phyloP scores from a whole-genome alignment of 2,797 vertebrate species.

The Poecilia gillii region DNA sequence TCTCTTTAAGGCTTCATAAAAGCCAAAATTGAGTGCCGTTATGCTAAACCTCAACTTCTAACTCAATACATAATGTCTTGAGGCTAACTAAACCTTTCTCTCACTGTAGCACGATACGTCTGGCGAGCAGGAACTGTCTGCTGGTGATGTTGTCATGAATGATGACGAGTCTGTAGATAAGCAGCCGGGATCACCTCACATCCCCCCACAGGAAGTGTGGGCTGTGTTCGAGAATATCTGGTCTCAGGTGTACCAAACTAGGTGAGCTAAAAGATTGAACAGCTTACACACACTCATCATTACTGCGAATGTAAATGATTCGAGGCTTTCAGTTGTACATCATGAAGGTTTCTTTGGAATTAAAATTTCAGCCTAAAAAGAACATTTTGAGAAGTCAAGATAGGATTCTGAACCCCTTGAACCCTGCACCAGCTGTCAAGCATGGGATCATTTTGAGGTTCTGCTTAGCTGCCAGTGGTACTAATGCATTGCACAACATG shows the following conservation, averaged over 20 bases:
- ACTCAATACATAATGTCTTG: neutral
- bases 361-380: neutral
- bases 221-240: slow-evolving; percentile 89
- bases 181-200: slow-evolving; percentile 36
- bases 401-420: neutral
- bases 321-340: neutral
- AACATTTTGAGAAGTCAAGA: neutral
- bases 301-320: neutral
- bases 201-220: slow-evolving; percentile 88
- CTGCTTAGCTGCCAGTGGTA: neutral
- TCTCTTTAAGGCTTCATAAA: neutral
- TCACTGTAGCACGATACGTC: neutral
- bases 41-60: neutral
- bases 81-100: neutral
- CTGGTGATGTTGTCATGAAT: slow-evolving; percentile 71
- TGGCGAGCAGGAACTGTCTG: slow-evolving; percentile 36
- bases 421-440: neutral
- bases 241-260: slow-evolving; percentile 83
- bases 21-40: neutral
- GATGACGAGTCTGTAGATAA: slow-evolving; percentile 61
- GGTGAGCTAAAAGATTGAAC: slow-evolving; percentile 75
- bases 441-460: neutral
- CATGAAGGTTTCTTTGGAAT: neutral
- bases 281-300: neutral
- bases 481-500: neutral